phyloP scores from a whole-genome alignment of 1,140 invertebrate species.

The Acromyrmex charruanus region DNA sequence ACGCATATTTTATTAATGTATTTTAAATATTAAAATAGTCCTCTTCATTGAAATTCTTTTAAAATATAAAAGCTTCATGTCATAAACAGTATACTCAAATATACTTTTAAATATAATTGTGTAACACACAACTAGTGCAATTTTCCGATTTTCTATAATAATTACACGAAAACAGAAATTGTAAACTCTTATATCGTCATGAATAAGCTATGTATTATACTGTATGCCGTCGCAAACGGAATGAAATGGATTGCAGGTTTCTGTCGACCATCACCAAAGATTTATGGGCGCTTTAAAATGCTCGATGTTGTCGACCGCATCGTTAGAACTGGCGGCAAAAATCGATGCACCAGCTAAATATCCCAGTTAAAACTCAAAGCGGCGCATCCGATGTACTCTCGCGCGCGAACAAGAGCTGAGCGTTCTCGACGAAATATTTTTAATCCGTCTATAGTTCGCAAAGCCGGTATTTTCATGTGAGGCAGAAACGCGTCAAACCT shows the following conservation, averaged over 20 bases:
- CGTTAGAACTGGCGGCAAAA: slow-evolving; percentile 49
- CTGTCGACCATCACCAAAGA: slow-evolving; percentile 15
- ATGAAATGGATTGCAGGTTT: slow-evolving; percentile 46
- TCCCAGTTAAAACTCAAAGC: slow-evolving; percentile 30
- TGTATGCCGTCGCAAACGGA: slow-evolving; percentile 1
- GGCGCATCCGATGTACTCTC: neutral
- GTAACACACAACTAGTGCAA: neutral
- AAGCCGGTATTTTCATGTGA: slow-evolving; percentile 23
- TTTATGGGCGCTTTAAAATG: slow-evolving; percentile 53
- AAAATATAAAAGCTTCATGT: neutral
- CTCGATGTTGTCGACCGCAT: slow-evolving; percentile 44
- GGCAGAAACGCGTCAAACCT: neutral
- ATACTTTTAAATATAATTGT: neutral
- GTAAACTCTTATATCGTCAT: neutral
- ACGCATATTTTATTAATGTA: neutral
- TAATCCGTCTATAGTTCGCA: slow-evolving; percentile 17
- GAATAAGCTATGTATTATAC: slow-evolving; percentile 48
- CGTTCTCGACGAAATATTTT: slow-evolving; percentile 18
- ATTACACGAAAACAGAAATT: slow-evolving; percentile 4
- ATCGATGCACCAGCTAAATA: slow-evolving; percentile 44
- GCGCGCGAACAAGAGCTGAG: neutral
- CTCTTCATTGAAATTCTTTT: neutral
- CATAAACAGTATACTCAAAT: neutral
- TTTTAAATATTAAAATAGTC: neutral
- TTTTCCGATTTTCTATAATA: slow-evolving; percentile 1